phyloP scores from a whole-genome alignment of 2,797 vertebrate species.

The Brachyrhaphis roseni region DNA sequence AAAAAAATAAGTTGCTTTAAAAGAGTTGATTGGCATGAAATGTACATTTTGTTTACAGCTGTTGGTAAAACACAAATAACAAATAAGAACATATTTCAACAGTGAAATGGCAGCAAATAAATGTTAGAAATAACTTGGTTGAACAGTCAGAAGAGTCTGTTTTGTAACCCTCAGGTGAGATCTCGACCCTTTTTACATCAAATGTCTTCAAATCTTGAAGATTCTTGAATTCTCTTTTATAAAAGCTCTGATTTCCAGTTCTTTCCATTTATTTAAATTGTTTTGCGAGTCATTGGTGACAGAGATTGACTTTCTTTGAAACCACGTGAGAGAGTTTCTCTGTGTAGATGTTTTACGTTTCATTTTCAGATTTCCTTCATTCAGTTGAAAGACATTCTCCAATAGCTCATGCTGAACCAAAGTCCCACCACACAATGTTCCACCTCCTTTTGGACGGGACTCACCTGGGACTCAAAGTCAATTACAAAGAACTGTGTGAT shows the following conservation, averaged over 20 bases:
- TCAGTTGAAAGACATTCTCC: not conserved
- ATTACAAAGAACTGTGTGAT: not conserved
- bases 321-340: no score
- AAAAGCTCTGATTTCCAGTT: not conserved
- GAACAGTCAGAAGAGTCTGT: not conserved
- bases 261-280: not conserved
- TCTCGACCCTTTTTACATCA: not conserved
- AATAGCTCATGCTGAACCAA: no score
- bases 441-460: not conserved
- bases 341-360: no score
- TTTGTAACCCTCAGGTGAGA: not conserved
- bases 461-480: not conserved
- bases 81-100: not conserved
- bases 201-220: not conserved
- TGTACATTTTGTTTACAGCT: not conserved
- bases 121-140: not conserved
- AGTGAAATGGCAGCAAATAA: not conserved
- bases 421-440: no score
- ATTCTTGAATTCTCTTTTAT: no score
- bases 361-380: not conserved
- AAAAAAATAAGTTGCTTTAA: not conserved
- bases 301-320: not conserved
- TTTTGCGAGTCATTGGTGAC: not conserved
- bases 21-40: not conserved
- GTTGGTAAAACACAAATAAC: not conserved